Percentiles rank a stretch among this genome's conserved stretches.
phyloP scores from a whole-genome alignment of 2,888 invertebrate species.

The Morpho achilles region DNA sequence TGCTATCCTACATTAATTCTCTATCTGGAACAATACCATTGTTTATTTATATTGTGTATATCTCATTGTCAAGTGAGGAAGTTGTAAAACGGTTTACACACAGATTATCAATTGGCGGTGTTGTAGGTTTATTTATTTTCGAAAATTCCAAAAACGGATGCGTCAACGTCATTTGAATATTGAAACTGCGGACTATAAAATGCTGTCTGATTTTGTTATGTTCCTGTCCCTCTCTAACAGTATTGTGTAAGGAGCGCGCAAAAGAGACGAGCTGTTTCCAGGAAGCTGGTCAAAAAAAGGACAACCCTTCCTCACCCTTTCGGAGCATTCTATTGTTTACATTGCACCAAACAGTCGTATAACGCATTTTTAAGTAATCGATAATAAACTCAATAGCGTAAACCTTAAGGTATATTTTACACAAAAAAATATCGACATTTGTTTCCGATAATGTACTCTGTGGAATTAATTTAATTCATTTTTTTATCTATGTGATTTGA shows the following conservation, averaged over 20 bases:
- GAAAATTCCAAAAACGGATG: slow-evolving; percentile 73
- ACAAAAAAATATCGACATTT: slow-evolving; percentile 19
- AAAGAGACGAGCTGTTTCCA: slow-evolving; percentile 55
- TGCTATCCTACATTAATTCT: too few relatives aligned
- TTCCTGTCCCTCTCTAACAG: slow-evolving; percentile 41
- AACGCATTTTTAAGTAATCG: slow-evolving; percentile 20
- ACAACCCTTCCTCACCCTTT: slow-evolving; percentile 76
- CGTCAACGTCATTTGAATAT: slow-evolving; percentile 72
- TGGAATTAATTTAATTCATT: slow-evolving; percentile 54
- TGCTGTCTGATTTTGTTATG: slow-evolving; percentile 28
- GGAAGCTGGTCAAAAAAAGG: slow-evolving; percentile 74
- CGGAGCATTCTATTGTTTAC: slow-evolving; percentile 66
- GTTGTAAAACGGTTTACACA: slow-evolving; percentile 63
- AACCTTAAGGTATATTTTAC: slow-evolving; percentile 39
- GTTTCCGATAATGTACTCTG: slow-evolving; percentile 9
- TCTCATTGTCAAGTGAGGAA: slow-evolving; percentile 56
- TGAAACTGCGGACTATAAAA: slow-evolving; percentile 64
- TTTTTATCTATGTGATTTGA: slow-evolving; percentile 39
- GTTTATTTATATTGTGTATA: too few relatives aligned
- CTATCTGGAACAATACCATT: too few relatives aligned
- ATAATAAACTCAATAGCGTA: slow-evolving; percentile 38
- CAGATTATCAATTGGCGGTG: slow-evolving; percentile 57
- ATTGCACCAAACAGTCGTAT: slow-evolving; percentile 48
- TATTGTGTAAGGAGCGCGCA: slow-evolving; percentile 32
- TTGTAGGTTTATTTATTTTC: slow-evolving; percentile 43